A percentile compares a stretch with the other conserved stretches of the same genome.
phyloP scores from a whole-genome alignment of 2,888 invertebrate genomes.

The Drosophila vallismaia region DNA sequence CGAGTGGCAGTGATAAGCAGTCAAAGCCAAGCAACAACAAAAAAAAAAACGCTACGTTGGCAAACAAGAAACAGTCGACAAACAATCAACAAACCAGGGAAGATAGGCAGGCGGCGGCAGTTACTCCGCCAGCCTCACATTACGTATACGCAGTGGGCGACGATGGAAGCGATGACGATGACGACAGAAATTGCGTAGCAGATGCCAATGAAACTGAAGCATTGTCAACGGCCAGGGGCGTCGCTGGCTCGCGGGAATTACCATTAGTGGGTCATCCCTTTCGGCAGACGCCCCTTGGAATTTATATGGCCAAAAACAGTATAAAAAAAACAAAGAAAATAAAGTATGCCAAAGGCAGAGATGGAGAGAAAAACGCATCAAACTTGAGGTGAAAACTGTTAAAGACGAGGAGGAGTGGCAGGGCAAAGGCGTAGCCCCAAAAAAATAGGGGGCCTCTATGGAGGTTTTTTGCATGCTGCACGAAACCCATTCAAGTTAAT shows the following conservation, averaged over 20 bases:
- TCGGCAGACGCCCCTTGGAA: conserved; percentile 31
- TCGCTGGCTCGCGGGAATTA: conserved; percentile 34
- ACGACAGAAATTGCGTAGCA: conserved; percentile 58
- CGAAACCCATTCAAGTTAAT: conserved; percentile 64
- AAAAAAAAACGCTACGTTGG: conserved; percentile 57
- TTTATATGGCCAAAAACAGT: conserved; percentile 29
- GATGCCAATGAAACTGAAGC: conserved; percentile 69
- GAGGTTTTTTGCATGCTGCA: conserved; percentile 59
- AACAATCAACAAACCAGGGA: conserved; percentile 3
- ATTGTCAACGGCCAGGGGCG: conserved; percentile 50
- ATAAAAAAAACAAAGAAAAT: conserved; percentile 39
- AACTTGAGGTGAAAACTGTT: conserved; percentile 58
- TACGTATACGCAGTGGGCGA: conserved; percentile 69
- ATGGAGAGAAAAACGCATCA: conserved; percentile 27
- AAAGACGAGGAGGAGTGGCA: conserved; percentile 28
- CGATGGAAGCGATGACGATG: conserved; percentile 40
- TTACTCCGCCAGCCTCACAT: conserved; percentile 30
- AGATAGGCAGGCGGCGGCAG: conserved; percentile 5
- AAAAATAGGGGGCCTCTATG: conserved; percentile 10
- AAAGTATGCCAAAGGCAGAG: conserved; percentile 32
- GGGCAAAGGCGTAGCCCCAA: neutral
- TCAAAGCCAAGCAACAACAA: conserved; percentile 10
- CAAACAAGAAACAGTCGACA: conserved; percentile 52
- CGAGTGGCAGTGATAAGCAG: conserved; percentile 42
- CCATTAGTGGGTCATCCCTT: conserved; percentile 25